Base-by-base conservation (phyloP, 2,113 vertebrate genomes). In the Myotis yumanensis region DNA sequence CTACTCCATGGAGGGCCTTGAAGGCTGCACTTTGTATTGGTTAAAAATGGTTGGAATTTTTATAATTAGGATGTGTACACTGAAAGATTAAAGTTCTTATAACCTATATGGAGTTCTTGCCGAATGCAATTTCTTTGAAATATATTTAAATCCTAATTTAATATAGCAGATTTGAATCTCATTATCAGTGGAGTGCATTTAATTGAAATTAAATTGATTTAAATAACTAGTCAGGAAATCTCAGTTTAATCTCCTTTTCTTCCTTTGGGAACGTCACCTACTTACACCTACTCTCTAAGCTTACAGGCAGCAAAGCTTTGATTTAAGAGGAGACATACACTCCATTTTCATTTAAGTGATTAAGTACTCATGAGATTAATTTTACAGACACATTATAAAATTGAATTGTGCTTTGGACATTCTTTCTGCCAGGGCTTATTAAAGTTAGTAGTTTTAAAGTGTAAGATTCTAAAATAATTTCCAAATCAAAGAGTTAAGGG, bases 161-260 rank as follows among this genome's bases (percentile, higher is more conserved):
- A 89, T 92, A 51, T 17, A 87, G 32, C 59, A 95, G 52, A 93
- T 96, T 91, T 85, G 80, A 93, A 93, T 96, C 87, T 95, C 72
- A 94, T 95, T 93, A 76, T 93, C 40, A 81, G 16, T 88, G 84
- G 66, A 90, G 62, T 85, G 17, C 75, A 86, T 90, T 97, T 96
- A 94, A 92, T 96, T 95, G 95, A 96, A 97, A 96, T 96, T 72
- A 95, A 94, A 95, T 94, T 95, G 81, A 95, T 95, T 95, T 92
- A 87, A 93, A 59, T 76, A 96, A 88, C 66, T 91, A 76, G 62
- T 51, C 52, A 94, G 90, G 92, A 94, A 91, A 85, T 88, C 68
- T 86, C 76, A 35, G n/a, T 85, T 91, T 95, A 96, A 89, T 80
- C 51, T 80, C 23, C 40, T 80, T 89, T 91, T 95, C 62, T 51